A percentile compares a stretch with the other conserved stretches of the same genome.
Conservation (phyloP, 1,140 invertebrate genomes). For the Listronotus oregonensis region DNA sequence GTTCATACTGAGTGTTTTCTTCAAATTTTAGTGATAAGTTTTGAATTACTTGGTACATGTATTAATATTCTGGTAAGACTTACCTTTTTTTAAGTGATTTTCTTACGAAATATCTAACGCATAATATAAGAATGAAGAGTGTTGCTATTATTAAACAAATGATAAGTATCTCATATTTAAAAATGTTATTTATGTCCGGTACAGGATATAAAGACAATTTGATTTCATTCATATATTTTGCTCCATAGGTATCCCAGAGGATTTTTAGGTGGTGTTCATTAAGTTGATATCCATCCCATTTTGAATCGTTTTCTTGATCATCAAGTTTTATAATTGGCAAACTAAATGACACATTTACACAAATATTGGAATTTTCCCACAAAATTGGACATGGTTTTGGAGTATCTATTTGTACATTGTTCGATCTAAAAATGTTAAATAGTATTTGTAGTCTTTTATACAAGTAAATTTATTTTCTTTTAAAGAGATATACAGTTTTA, state of each 20-base stretch:
- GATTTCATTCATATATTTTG: constrained; percentile 17
- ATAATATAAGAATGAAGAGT: constrained; percentile 19
- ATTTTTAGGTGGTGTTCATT: constrained; percentile 26
- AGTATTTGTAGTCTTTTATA: no score
- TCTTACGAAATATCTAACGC: neutral
- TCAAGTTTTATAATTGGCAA: constrained; percentile 30
- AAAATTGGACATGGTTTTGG: constrained; percentile 24
- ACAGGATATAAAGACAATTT: constrained; percentile 15
- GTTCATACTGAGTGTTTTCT: no score
- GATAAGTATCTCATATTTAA: constrained; percentile 8
- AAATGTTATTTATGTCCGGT: constrained; percentile 20
- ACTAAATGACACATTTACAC: constrained; percentile 33
- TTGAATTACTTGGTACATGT: no score
- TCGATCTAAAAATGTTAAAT: constrained; percentile 23
- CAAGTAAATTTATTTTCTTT: neutral
- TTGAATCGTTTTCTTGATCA: neutral
- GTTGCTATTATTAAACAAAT: constrained; percentile 19
- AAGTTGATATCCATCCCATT: constrained; percentile 37
- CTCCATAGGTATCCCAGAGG: constrained; percentile 36
- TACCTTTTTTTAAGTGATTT: constrained; percentile 29
- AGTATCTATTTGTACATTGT: constrained; percentile 33
- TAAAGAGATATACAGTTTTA: no score
- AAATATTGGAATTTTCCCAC: constrained; percentile 35
- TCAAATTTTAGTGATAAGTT: no score
- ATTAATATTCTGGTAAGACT: neutral